A percentile compares a stretch with the other conserved stretches of the same genome.
phyloP scores from a whole-genome alignment of 2,888 invertebrate species.

The Chrysina gloriosa region DNA sequence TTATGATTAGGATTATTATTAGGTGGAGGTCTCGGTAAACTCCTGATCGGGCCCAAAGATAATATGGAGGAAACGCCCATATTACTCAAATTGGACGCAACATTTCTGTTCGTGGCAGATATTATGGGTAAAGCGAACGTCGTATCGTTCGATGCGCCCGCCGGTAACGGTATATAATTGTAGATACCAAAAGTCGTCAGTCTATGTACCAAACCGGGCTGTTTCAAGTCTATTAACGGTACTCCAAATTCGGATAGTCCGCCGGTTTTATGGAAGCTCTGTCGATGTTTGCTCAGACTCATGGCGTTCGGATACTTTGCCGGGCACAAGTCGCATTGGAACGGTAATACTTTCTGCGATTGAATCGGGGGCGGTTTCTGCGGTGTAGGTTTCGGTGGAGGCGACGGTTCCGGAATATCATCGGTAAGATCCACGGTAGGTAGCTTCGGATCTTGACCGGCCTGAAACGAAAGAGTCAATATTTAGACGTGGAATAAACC shows the following conservation, averaged over 20 bases:
- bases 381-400: constrained; percentile 61
- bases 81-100: constrained; percentile 68
- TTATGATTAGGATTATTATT: constrained; percentile 32
- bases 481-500: background rate
- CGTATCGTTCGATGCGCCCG: constrained; percentile 67
- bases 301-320: constrained; percentile 77
- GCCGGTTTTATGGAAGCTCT: constrained; percentile 71
- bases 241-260: constrained; percentile 75
- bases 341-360: constrained; percentile 59
- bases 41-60: constrained; percentile 76
- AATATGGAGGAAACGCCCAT: constrained; percentile 78
- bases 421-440: constrained; percentile 69
- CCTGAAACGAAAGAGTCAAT: constrained; percentile 1
- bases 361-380: constrained; percentile 45
- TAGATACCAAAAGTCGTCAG: constrained; percentile 76
- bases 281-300: constrained; percentile 72
- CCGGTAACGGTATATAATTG: constrained; percentile 78
- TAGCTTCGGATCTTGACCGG: constrained; percentile 57
- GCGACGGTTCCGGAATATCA: constrained; percentile 64
- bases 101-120: constrained; percentile 56
- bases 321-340: constrained; percentile 77
- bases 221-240: constrained; percentile 79
- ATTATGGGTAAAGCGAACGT: constrained; percentile 79
- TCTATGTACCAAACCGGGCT: constrained; percentile 74
- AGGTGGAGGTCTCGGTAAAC: constrained; percentile 53